These are phyloP conservation scores for Zygogramma bicolorata DNA, from an alignment of 2,888 invertebrate genomes.

Conservation along the genomic window DNA sequence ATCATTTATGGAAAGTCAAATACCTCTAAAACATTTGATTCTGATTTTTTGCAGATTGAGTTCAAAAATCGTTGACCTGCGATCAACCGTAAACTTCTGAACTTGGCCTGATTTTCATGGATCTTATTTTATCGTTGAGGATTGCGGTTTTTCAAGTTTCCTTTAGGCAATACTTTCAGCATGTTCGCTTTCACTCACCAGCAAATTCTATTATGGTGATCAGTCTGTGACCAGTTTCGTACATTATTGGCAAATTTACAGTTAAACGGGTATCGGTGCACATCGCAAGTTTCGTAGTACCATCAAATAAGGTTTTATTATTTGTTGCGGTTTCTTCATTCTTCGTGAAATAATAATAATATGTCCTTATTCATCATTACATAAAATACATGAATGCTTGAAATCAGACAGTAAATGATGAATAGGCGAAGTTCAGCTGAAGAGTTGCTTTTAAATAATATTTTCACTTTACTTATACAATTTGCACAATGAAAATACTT, in stretches of 20 bases:
- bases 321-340: neutral
- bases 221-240: neutral
- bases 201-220: neutral
- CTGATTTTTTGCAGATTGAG: neutral
- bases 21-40: neutral
- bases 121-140: neutral
- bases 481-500: no score
- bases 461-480: no score
- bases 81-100: neutral
- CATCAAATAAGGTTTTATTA: neutral
- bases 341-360: no score
- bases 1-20: no score
- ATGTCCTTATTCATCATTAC: no score
- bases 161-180: neutral
- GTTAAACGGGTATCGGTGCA: neutral
- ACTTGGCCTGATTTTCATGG: neutral
- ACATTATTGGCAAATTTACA: neutral
- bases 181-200: neutral
- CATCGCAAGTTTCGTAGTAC: neutral
- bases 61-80: neutral
- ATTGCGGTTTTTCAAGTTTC: neutral
- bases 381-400: no score
- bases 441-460: no score
- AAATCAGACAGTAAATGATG: no score
- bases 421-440: no score